Percentiles rank a stretch among this genome's conserved stretches.
phyloP scores from a whole-genome alignment of 2,113 vertebrate species.

The Urocynchramus pylzowi region DNA sequence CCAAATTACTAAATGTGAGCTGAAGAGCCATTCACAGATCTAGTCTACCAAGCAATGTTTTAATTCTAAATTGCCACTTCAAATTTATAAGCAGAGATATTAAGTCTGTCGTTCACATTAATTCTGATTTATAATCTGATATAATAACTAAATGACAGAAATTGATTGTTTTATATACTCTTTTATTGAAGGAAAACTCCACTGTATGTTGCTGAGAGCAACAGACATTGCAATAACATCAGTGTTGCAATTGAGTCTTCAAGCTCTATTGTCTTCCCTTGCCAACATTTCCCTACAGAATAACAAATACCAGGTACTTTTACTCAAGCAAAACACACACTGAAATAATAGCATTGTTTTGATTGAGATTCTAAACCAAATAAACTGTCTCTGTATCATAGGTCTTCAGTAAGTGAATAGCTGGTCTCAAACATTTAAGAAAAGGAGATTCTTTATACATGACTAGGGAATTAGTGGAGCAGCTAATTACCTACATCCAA shows the following conservation, averaged over 20 bases:
- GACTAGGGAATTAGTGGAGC: neutral
- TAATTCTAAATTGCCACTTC: neutral
- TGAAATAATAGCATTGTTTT: neutral
- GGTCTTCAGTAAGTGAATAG: neutral
- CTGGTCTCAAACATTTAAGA: neutral
- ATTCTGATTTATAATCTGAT: slow-evolving; percentile 61
- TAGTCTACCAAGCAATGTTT: neutral
- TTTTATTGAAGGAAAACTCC: slow-evolving; percentile 24
- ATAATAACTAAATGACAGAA: slow-evolving; percentile 54
- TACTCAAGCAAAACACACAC: neutral
- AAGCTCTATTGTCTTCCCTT: neutral
- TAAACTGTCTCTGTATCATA: neutral
- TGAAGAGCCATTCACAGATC: neutral
- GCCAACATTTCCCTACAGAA: neutral
- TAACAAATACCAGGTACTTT: neutral
- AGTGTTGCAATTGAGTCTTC: neutral
- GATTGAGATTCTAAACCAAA: neutral
- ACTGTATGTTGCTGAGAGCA: slow-evolving; percentile 42
- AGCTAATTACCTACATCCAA: neutral
- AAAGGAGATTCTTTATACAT: neutral
- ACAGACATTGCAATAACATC: slow-evolving; percentile 7
- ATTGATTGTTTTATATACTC: slow-evolving; percentile 25
- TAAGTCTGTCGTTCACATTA: slow-evolving; percentile 53
- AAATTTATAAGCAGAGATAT: slow-evolving; percentile 44
- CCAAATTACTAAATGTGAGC: neutral